Evolutionary conservation across 2,797 vertebrate species (phyloP).

Genomic region (Chaetophractus vellerosus): DNA sequence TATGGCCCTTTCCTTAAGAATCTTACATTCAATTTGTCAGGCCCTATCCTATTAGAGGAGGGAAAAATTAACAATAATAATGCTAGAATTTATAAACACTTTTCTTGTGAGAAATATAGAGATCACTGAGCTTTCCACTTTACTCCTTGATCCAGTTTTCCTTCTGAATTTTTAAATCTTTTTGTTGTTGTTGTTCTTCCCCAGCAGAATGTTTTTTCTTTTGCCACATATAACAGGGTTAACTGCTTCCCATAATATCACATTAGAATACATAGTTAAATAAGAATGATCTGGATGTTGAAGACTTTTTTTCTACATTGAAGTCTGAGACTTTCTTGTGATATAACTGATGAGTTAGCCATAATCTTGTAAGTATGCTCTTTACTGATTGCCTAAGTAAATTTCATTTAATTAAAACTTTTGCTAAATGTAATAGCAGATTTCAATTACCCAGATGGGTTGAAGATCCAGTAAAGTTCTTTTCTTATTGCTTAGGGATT

Average conservation of each 20-base stretch:
- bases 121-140: slow-evolving; percentile 31
- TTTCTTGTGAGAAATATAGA: slow-evolving; percentile 52
- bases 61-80: background rate
- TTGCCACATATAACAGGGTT: background rate
- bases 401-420: slow-evolving; percentile 56
- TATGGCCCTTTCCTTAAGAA: slow-evolving; percentile 57
- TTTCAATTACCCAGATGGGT: background rate
- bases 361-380: background rate
- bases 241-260: background rate
- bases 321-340: background rate
- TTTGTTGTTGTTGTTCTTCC: background rate
- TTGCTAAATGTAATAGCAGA: slow-evolving; percentile 40
- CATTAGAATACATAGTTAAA: slow-evolving; percentile 41
- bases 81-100: slow-evolving; percentile 18
- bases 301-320: background rate
- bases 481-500: slow-evolving; percentile 42
- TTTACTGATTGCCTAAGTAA: slow-evolving; percentile 53
- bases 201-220: background rate
- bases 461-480: slow-evolving; percentile 22
- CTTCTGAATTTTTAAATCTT: slow-evolving; percentile 16
- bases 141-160: background rate
- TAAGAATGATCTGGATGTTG: background rate
- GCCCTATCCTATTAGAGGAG: background rate
- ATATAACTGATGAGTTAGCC: background rate
- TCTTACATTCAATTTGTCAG: background rate